Conservation (phyloP, 2,797 vertebrate species). For the Gymnopithys bicolor region DNA sequence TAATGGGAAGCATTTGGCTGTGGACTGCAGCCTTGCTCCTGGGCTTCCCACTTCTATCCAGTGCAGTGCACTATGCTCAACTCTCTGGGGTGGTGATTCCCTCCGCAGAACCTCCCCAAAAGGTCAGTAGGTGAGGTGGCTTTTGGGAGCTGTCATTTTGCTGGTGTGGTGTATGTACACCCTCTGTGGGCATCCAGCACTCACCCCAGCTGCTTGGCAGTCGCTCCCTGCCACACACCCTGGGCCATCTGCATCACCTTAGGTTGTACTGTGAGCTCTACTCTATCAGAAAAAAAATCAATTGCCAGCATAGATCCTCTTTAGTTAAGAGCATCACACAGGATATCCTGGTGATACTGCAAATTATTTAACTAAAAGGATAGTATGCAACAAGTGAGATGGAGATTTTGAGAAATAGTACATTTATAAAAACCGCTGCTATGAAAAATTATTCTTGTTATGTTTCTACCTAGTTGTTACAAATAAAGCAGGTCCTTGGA, state of each 20-base stretch:
- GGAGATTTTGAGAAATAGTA: not conserved
- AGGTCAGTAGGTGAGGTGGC: not conserved
- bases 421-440: not conserved
- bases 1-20: not conserved
- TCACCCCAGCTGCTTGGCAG: not conserved
- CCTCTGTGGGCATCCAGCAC: accelerated
- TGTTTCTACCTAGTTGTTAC: not conserved
- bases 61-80: accelerated
- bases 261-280: not conserved
- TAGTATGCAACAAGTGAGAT: not conserved
- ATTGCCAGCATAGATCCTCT: not conserved
- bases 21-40: not conserved
- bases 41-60: not conserved
- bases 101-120: not conserved
- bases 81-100: not conserved
- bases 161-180: accelerated
- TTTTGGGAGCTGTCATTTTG: not conserved
- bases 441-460: not conserved
- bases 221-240: accelerated
- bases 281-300: not conserved
- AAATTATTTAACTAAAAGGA: not conserved
- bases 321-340: not conserved
- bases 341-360: not conserved
- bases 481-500: not conserved
- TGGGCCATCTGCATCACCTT: not conserved